These are phyloP conservation scores for Poeciliopsis turneri DNA, from an alignment of 2,797 vertebrate genomes.

Conservation along the genomic window DNA sequence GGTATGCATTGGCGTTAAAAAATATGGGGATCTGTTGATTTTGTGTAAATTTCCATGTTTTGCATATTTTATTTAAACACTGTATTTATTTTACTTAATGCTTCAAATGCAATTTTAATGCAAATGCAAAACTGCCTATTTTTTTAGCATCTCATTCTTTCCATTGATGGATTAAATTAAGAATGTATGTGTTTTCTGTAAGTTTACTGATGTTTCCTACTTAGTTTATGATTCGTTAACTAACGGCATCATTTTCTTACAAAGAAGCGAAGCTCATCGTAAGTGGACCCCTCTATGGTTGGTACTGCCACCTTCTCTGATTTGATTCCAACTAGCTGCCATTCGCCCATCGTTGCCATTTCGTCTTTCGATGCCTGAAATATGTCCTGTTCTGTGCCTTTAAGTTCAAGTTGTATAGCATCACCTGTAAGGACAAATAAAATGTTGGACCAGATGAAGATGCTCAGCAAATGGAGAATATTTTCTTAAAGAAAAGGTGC, in stretches of 20 bases:
- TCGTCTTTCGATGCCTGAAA: conserved; percentile 35
- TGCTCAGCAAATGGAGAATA: neutral
- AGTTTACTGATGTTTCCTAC: neutral
- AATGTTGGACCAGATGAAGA: conserved; percentile 5
- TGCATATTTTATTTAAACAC: too few species aligned
- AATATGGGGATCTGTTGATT: too few species aligned
- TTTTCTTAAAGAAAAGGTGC: neutral
- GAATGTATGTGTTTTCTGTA: neutral
- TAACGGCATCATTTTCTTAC: conserved; percentile 37
- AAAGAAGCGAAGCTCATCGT: conserved; percentile 54
- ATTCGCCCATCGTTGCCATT: conserved; percentile 74
- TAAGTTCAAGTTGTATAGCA: conserved; percentile 36
- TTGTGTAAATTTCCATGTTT: too few species aligned
- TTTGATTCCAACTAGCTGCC: conserved; percentile 67
- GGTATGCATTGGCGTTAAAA: too few species aligned
- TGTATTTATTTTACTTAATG: neutral
- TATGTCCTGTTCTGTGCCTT: conserved; percentile 11
- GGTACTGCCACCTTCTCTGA: neutral
- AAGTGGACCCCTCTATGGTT: accelerated
- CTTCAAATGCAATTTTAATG: neutral
- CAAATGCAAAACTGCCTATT: neutral
- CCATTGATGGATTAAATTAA: neutral
- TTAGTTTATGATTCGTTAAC: neutral
- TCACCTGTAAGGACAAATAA: conserved; percentile 43
- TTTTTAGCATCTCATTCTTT: neutral